Evolutionary conservation across 1,140 invertebrate species (phyloP).

Genomic region (Heliconius hewitsoni): DNA sequence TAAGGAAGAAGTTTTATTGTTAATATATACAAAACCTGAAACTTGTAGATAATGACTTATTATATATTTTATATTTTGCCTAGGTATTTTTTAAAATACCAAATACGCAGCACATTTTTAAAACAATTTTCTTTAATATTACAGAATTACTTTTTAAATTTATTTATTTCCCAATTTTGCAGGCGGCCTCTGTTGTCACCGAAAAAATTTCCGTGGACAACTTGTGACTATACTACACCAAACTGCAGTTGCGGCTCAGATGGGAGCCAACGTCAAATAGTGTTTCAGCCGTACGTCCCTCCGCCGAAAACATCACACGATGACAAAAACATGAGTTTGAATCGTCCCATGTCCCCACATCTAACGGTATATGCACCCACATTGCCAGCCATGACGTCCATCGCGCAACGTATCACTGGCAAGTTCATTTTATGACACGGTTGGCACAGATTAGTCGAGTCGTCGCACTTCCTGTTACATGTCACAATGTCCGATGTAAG

Average conservation of each 20-base stretch:
- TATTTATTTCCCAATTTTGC: not conserved
- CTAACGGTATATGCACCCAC: conserved; percentile 91
- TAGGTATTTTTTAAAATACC: no score
- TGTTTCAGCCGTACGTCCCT: conserved; percentile 47
- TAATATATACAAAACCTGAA: no score
- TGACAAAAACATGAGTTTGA: conserved; percentile 68
- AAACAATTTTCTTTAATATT: not conserved
- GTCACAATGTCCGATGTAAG: no score
- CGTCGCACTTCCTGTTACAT: not conserved
- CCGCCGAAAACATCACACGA: conserved; percentile 58
- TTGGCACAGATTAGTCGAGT: no score
- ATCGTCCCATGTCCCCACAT: conserved; percentile 92
- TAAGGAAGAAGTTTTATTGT: no score
- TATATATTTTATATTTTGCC: no score
- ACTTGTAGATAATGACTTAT: no score
- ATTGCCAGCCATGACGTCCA: conserved; percentile 88
- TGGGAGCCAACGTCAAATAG: conserved; percentile 43
- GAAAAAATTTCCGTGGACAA: not conserved
- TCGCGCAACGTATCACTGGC: conserved; percentile 91
- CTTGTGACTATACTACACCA: not conserved
- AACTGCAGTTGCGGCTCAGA: not conserved
- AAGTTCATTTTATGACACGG: not conserved
- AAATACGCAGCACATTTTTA: no score
- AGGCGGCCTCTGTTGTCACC: not conserved
- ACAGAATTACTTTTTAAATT: not conserved